A percentile compares a stretch with the other conserved stretches of the same genome.
Conservation (phyloP, 2,113 vertebrate genomes). For the Phainopepla nitens region DNA sequence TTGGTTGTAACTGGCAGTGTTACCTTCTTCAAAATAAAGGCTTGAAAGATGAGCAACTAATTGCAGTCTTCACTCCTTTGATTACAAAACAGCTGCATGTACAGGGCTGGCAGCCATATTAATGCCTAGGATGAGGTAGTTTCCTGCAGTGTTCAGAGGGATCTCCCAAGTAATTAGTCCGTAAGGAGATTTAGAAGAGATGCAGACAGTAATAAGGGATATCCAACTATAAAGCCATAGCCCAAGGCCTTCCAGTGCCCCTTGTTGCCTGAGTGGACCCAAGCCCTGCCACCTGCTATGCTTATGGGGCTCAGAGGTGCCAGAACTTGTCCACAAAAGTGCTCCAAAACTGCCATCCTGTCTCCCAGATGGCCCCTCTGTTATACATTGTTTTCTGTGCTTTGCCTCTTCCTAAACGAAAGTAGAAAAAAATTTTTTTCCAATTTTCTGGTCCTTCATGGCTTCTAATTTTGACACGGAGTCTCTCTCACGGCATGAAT, state of each 20-base stretch:
- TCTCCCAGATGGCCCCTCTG: not conserved
- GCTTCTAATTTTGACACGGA: not conserved
- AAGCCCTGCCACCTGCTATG: not conserved
- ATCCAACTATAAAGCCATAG: not conserved
- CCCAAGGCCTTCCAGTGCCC: not conserved
- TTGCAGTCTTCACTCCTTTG: not conserved
- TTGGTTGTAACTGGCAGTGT: not conserved
- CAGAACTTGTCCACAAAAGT: not conserved
- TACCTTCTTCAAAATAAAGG: constrained; percentile 10
- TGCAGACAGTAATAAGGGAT: not conserved
- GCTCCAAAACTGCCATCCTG: not conserved
- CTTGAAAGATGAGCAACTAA: not conserved
- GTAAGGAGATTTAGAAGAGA: not conserved
- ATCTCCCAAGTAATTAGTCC: not conserved
- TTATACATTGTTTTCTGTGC: not conserved
- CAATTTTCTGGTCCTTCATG: not conserved
- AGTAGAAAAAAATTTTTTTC: not conserved
- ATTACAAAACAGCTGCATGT: not conserved
- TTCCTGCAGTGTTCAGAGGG: not conserved
- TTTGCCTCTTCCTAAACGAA: not conserved
- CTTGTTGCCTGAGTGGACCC: not conserved
- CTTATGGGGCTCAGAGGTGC: not conserved
- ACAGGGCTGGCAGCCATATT: not conserved
- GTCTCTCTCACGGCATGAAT: not conserved
- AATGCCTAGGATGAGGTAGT: not conserved